Evolutionary conservation across 2,113 vertebrate genomes (phyloP).

Genomic region (Xenotilapia caudafasciata): DNA sequence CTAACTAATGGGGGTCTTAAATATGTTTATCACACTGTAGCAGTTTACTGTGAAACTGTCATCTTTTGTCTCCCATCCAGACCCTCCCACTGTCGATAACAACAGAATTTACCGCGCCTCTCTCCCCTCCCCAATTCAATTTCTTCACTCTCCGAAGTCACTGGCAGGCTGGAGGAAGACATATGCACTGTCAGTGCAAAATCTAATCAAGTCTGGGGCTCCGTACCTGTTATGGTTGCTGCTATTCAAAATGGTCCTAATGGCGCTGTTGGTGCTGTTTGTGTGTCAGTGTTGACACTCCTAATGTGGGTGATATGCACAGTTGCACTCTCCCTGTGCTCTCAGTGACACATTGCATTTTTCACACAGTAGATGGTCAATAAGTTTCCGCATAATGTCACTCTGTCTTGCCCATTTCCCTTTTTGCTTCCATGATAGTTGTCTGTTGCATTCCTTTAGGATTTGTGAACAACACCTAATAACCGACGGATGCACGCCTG

Average conservation of each 20-base stretch:
- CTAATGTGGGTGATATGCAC: slow-evolving; percentile 27
- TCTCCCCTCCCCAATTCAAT: slow-evolving; percentile 43
- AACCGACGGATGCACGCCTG: neutral
- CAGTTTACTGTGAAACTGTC: neutral
- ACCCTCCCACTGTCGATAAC: slow-evolving; percentile 46
- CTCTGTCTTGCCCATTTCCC: neutral
- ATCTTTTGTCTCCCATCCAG: neutral
- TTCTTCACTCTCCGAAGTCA: slow-evolving; percentile 23
- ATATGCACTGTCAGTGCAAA: slow-evolving; percentile 63
- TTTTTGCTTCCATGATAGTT: neutral
- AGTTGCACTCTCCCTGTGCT: neutral
- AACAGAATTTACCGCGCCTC: slow-evolving; percentile 37
- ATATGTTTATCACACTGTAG: neutral
- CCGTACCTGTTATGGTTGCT: slow-evolving; percentile 34
- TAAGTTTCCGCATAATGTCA: neutral
- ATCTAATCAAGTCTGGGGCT: slow-evolving; percentile 58
- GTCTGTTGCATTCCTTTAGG: neutral
- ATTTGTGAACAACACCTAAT: slow-evolving; percentile 14
- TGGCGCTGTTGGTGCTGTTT: slow-evolving; percentile 24
- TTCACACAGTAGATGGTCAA: neutral
- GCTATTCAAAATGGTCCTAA: slow-evolving; percentile 41
- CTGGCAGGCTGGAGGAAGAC: slow-evolving; percentile 45
- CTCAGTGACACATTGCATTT: neutral
- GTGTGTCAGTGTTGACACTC: slow-evolving; percentile 15
- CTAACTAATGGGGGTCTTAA: neutral